Percentiles rank a stretch among this genome's conserved stretches.
These are phyloP conservation scores for Arvicanthis niloticus DNA, from an alignment of 2,113 vertebrate genomes.

Conservation along the genomic window DNA sequence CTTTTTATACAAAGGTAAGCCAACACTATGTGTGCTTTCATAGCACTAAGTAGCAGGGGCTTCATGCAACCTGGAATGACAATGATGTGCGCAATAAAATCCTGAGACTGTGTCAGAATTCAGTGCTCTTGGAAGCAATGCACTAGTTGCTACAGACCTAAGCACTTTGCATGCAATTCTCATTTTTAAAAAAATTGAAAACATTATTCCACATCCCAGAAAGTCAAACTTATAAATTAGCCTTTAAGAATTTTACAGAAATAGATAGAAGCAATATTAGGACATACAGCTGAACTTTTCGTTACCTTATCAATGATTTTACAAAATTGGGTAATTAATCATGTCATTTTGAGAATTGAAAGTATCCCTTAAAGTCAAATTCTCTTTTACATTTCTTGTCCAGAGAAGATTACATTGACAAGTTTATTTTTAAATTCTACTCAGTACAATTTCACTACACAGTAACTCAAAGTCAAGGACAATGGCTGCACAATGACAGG, in stretches of 20 bases:
- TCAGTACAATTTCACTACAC: slow-evolving; percentile 27
- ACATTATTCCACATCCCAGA: slow-evolving; percentile 26
- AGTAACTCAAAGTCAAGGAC: slow-evolving; percentile 28
- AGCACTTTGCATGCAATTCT: slow-evolving; percentile 5
- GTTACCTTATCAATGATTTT: slow-evolving; percentile 70
- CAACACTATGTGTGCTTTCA: not conserved
- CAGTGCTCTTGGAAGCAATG: slow-evolving; percentile 11
- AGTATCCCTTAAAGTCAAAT: slow-evolving; percentile 65
- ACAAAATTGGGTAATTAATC: slow-evolving; percentile 83
- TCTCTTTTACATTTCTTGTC: slow-evolving; percentile 46
- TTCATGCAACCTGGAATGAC: not conserved
- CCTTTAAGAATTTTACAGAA: slow-evolving; percentile 67
- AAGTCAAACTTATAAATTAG: slow-evolving; percentile 63
- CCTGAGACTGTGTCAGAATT: not conserved
- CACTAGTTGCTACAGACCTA: slow-evolving; percentile 37
- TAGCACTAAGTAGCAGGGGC: not conserved
- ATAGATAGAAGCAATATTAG: slow-evolving; percentile 57
- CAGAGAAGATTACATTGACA: not conserved
- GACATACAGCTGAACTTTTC: slow-evolving; percentile 65
- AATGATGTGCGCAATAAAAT: not conserved
- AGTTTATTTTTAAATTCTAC: slow-evolving; percentile 56
- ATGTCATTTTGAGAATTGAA: slow-evolving; percentile 73
- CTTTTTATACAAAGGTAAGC: slow-evolving; percentile 17
- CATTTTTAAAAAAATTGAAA: not conserved
- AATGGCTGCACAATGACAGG: not conserved